Conservation (phyloP, 1,140 invertebrate genomes). For the Sycophaga agraensis region DNA sequence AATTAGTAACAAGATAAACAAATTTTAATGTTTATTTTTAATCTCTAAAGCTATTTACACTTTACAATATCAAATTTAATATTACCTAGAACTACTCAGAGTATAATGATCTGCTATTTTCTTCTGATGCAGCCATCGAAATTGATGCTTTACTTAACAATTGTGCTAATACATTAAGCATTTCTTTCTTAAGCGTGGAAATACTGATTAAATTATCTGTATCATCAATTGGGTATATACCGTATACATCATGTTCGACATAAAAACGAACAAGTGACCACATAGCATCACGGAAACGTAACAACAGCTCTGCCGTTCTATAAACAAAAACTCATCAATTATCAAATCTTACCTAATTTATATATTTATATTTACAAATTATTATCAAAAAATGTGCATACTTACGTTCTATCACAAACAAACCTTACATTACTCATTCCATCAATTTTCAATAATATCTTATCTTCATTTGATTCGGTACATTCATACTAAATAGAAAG, state of each 20-base stretch:
- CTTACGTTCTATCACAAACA: constrained; percentile 50
- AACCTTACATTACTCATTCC: constrained; percentile 47
- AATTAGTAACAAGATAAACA: too few species aligned
- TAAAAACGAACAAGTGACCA: constrained; percentile 60
- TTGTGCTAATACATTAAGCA: constrained; percentile 34
- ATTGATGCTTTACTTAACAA: constrained; percentile 29
- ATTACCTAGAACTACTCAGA: not conserved
- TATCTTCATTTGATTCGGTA: constrained; percentile 33
- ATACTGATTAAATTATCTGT: constrained; percentile 29
- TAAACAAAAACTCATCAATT: too few species aligned
- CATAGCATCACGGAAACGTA: constrained; percentile 55
- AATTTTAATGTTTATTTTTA: too few species aligned
- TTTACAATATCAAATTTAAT: not conserved
- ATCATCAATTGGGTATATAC: too few species aligned
- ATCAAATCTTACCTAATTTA: too few species aligned
- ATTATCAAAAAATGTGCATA: constrained; percentile 21
- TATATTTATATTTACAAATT: not conserved
- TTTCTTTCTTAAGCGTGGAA: constrained; percentile 31
- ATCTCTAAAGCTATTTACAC: not conserved
- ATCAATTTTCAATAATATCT: constrained; percentile 43
- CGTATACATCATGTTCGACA: constrained; percentile 40
- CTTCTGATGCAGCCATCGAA: constrained; percentile 8
- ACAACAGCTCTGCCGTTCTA: constrained; percentile 45
- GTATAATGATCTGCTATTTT: not conserved
- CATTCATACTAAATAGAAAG: constrained; percentile 1